These are phyloP conservation scores for Drosophila nikananu DNA, from an alignment of 1,140 invertebrate genomes.

Conservation along the genomic window DNA sequence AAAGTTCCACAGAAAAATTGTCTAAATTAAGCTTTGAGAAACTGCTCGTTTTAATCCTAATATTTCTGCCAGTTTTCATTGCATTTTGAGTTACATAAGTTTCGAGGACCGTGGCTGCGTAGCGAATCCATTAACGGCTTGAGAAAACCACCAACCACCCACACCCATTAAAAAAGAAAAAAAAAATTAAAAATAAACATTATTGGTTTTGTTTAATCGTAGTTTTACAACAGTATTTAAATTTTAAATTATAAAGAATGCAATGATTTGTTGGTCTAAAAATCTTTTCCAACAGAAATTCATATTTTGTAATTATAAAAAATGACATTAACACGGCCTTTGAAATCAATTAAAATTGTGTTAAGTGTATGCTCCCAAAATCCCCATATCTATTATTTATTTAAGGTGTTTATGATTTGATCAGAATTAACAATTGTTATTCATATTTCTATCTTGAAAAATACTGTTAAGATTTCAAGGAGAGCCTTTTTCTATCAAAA, in stretches of 20 bases:
- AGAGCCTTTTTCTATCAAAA: neutral
- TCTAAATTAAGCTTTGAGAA: conserved; percentile 9
- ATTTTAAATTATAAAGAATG: neutral
- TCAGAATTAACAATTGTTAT: neutral
- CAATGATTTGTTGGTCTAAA: too few relatives aligned
- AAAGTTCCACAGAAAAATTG: conserved; percentile 10
- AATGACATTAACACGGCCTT: neutral
- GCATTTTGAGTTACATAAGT: conserved; percentile 62
- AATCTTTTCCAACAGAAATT: too few relatives aligned
- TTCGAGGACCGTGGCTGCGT: conserved; percentile 11
- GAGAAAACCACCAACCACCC: conserved; percentile 18
- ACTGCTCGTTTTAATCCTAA: neutral
- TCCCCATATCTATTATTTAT: too few relatives aligned
- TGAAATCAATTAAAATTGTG: neutral
- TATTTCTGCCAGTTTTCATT: conserved; percentile 12
- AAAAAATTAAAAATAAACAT: neutral
- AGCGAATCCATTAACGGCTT: conserved; percentile 54
- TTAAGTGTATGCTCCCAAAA: too few relatives aligned
- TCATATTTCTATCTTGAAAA: neutral
- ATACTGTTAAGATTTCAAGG: too few relatives aligned
- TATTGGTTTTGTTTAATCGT: neutral
- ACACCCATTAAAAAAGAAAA: conserved; percentile 16
- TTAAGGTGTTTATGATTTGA: too few relatives aligned
- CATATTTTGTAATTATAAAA: too few relatives aligned
- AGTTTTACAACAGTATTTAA: neutral